Base-by-base conservation (phyloP, 2,797 vertebrate genomes). In the Thripadectes ignobilis region DNA sequence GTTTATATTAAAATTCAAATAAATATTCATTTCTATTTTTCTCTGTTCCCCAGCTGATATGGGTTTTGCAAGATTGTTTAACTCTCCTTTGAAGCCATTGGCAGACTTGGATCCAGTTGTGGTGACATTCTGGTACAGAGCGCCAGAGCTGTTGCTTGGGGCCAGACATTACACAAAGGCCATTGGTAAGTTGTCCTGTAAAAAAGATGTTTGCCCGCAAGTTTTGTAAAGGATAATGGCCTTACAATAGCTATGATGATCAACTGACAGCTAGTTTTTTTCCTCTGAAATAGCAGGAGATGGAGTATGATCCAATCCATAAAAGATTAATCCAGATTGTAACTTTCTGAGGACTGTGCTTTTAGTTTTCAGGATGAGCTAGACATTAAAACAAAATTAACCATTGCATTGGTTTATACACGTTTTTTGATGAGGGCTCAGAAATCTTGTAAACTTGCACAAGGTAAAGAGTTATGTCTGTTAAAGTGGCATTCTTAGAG, bases 121-220 rank as follows among this genome's bases (percentile, higher is more conserved):
- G 92, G 99, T 99, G 77, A 99, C 99, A 2, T 99, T 99, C 97
- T 99, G 99, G 99, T 99, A 99, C 94, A 98, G 99, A 97, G 99
- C 99, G 83, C 98, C 99, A 73, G 99, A 99, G 92, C 98, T 99
- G 87, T 95, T 99, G 78, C 98, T 99, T 87, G 99, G 99, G 91
- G 99, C 99, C 68, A 98, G 99, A 72, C 99, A 99, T 97, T 99
- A 99, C 97, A 99, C 99, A 97, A 99, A 99, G 98, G 99, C 99
- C 95, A 99, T 99, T 54, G 99, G 99, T 99, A 97, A 98, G 99
- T 98, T 95, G 79, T 88, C 82, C 9, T 54, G 24, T 52, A 49
- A 49, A 49, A 78, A 76, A 18, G 20, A 61, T 1, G 0, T 73
- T 82, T 91, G 18, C 20, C 12, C 84, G 23, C 20, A 41, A 55